Conservation (phyloP, 1,140 invertebrate species). For the Ectropis grisescens region DNA sequence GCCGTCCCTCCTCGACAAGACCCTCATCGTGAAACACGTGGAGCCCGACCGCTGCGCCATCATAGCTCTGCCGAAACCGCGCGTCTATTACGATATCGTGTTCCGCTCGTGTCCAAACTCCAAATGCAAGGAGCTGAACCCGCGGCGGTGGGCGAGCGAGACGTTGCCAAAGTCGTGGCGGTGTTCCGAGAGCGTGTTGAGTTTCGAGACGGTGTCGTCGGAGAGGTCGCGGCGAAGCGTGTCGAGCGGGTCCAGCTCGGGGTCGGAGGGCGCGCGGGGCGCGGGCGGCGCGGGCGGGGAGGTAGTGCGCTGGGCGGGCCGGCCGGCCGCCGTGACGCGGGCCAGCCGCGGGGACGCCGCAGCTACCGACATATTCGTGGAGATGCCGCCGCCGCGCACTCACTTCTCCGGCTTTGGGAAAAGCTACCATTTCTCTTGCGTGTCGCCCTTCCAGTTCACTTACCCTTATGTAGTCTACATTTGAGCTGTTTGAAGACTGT, state of each 20-base stretch:
- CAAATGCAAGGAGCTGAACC: slow-evolving; percentile 33
- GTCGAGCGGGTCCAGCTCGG: slow-evolving; percentile 34
- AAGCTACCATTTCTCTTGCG: slow-evolving; percentile 68
- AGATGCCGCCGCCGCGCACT: slow-evolving; percentile 56
- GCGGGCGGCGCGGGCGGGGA: slow-evolving; percentile 28
- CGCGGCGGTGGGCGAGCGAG: slow-evolving; percentile 43
- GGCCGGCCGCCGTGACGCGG: slow-evolving; percentile 62
- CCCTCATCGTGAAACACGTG: slow-evolving; percentile 52
- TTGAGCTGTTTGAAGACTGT: too few relatives aligned
- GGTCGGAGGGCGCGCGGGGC: slow-evolving; percentile 11
- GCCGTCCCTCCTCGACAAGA: slow-evolving; percentile 50
- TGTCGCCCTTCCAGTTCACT: slow-evolving; percentile 66
- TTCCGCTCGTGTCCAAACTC: slow-evolving; percentile 30
- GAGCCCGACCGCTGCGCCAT: slow-evolving; percentile 55
- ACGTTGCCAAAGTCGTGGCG: slow-evolving; percentile 58
- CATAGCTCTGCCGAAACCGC: slow-evolving; percentile 52
- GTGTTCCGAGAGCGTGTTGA: slow-evolving; percentile 52
- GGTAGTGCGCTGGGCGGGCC: slow-evolving; percentile 50
- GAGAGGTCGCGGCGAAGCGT: slow-evolving; percentile 42
- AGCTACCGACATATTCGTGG: slow-evolving; percentile 54
- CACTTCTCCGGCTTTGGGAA: slow-evolving; percentile 64
- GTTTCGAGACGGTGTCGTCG: slow-evolving; percentile 27
- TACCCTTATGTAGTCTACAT: slow-evolving; percentile 62
- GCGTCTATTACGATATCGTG: slow-evolving; percentile 52
- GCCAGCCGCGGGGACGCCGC: slow-evolving; percentile 55